Evolutionary conservation across 1,140 invertebrate genomes (phyloP).

Genomic region (Drosophila pruinosa): DNA sequence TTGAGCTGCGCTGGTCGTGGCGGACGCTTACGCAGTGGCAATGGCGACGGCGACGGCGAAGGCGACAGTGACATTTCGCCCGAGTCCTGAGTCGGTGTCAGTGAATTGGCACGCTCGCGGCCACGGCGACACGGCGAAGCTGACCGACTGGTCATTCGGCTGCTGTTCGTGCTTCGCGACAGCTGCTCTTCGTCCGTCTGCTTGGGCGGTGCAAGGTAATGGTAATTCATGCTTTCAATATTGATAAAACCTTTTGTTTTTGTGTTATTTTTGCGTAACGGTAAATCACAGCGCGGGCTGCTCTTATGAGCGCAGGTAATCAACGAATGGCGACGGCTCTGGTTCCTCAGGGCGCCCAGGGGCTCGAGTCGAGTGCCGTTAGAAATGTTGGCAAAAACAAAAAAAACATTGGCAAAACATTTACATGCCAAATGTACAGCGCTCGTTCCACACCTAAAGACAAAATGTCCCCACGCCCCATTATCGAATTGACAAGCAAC

Average conservation of each 20-base stretch:
- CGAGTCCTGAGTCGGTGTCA: slow-evolving; percentile 34
- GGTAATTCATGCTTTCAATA: slow-evolving; percentile 32
- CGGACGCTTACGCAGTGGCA: slow-evolving; percentile 24
- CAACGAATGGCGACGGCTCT: slow-evolving; percentile 29
- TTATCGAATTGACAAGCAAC: slow-evolving; percentile 46
- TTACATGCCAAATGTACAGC: slow-evolving; percentile 27
- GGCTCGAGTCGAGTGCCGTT: not conserved
- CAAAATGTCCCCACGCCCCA: not conserved
- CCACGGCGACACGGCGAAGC: slow-evolving; percentile 37
- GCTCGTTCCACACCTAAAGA: not conserved
- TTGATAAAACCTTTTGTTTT: slow-evolving; percentile 5
- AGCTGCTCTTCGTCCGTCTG: slow-evolving; percentile 1
- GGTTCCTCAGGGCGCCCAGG: not conserved
- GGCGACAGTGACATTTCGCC: not conserved
- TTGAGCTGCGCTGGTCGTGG: slow-evolving; percentile 29
- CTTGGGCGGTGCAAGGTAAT: slow-evolving; percentile 33
- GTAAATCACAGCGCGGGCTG: slow-evolving; percentile 6
- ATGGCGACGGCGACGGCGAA: slow-evolving; percentile 10
- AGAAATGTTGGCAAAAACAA: not conserved
- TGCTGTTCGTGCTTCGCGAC: not conserved
- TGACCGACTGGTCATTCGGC: slow-evolving; percentile 39
- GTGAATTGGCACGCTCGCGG: slow-evolving; percentile 38
- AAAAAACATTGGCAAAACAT: not conserved
- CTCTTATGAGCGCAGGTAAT: slow-evolving; percentile 23
- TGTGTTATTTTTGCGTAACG: slow-evolving; percentile 6